These are phyloP conservation scores for Thinocorus orbignyianus DNA, from an alignment of 2,113 vertebrate species.

Conservation along the genomic window DNA sequence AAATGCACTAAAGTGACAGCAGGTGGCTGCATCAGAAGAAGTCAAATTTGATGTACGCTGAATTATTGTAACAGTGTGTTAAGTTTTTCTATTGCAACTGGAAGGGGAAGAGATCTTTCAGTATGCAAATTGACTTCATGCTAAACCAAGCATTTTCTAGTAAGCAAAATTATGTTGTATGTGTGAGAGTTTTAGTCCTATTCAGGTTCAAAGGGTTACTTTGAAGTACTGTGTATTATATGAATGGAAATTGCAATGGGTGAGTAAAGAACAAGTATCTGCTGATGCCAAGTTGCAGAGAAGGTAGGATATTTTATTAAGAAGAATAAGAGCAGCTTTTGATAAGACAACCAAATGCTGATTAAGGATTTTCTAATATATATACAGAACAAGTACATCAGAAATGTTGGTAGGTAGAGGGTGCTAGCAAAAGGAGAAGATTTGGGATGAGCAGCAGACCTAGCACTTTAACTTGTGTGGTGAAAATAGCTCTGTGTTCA, in stretches of 20 bases:
- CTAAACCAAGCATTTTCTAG: conserved; percentile 1
- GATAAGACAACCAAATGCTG: neutral
- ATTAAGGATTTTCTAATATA: neutral
- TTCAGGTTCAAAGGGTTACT: conserved; percentile 7
- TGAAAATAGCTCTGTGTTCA: neutral
- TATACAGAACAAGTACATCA: neutral
- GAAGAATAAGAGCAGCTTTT: neutral
- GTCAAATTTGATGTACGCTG: neutral
- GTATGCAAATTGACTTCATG: conserved; percentile 24
- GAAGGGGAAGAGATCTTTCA: conserved; percentile 25
- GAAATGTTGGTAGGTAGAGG: neutral
- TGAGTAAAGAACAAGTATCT: neutral
- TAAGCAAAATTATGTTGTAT: neutral
- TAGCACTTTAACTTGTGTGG: fast-evolving
- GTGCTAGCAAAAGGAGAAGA: neutral
- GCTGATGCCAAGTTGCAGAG: neutral
- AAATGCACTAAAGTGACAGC: neutral
- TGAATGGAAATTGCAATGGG: neutral
- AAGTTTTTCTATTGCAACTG: conserved; percentile 19
- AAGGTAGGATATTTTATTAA: neutral
- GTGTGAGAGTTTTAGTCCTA: neutral
- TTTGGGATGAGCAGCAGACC: neutral
- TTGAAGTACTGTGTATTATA: neutral
- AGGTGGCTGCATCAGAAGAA: conserved; percentile 24
- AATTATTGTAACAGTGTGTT: neutral